Evolutionary conservation across 2,113 vertebrate species (phyloP).

Genomic region (Atherinomorus stipes): DNA sequence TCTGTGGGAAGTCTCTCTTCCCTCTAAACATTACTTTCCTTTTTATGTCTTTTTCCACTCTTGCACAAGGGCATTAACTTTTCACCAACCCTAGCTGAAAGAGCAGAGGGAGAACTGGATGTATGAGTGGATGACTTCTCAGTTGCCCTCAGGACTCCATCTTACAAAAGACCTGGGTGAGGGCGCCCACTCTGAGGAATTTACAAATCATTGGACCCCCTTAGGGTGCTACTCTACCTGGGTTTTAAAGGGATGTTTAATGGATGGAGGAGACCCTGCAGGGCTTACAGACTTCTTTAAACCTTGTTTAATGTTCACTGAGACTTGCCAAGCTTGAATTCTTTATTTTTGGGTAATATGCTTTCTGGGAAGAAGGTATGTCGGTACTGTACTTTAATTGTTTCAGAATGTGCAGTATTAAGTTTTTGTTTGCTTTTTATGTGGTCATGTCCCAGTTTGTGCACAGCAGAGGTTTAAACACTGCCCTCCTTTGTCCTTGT

Average conservation of each 20-base stretch:
- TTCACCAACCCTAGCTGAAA: conserved; percentile 20
- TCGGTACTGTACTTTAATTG: conserved; percentile 49
- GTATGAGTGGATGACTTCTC: conserved; percentile 7
- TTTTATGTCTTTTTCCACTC: conserved; percentile 18
- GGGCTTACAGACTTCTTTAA: conserved; percentile 28
- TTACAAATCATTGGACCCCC: conserved; percentile 19
- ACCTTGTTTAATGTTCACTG: conserved; percentile 9
- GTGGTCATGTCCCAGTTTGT: conserved; percentile 58
- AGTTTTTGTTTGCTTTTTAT: conserved; percentile 36
- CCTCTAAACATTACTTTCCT: background rate
- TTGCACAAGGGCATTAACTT: conserved; percentile 73
- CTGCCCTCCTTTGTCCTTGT: conserved; percentile 28
- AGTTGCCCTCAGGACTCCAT: conserved; percentile 6
- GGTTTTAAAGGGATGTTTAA: conserved; percentile 31
- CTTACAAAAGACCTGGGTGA: conserved; percentile 8
- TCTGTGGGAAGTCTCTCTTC: conserved; percentile 32
- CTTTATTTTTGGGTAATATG: background rate
- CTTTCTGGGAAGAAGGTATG: conserved; percentile 17
- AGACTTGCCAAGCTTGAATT: conserved; percentile 26
- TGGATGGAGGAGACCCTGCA: conserved; percentile 61
- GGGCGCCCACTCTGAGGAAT: conserved; percentile 37
- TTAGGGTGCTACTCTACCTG: conserved; percentile 54
- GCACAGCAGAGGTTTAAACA: conserved; percentile 17
- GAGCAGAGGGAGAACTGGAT: conserved; percentile 34
- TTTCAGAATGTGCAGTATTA: conserved; percentile 59